Evolutionary conservation across 2,888 invertebrate genomes (phyloP), one percentile per base, ranked within the genome.

Genomic region (Caenorhabditis becei): DNA sequence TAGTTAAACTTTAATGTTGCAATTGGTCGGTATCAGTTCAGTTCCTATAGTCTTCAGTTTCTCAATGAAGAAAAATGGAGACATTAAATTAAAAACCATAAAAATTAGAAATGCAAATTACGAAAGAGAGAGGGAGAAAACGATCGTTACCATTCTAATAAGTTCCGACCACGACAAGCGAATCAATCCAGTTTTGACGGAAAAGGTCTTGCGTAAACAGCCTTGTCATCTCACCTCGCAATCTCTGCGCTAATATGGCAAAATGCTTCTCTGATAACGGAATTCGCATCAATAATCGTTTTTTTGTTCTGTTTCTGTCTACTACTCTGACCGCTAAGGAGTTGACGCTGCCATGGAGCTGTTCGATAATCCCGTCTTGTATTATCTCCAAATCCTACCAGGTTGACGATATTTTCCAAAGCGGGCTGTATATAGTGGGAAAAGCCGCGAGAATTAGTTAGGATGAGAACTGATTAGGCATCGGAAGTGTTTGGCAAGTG

Each of bases 301-400:
- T 75, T 75, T 66, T 75, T 51, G 66, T 74, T 61, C 61, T 75
- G 75, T 75, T 74, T 61, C 61, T 75, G 75, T 75, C 66, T 75
- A 66, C 66, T 53, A 66, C 67, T 75, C 44, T 32, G 41, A 35
- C 32, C 47, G 62, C 37, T 26, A 23, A 20, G 24, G 35, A 24
- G 11, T 20, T 26, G 28, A 16, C 23, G 11, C 54, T 77, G 14
- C 44, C 10, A 66, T 79, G 67, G 79, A 79, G 72, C 67, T 51
- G 54, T 63, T 56, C 44, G 80, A 80, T 67, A 80, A 80, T 80
- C 80, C 80, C 2, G 69, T 56, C 1, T 10, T 51, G 59, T 67
- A 80, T 80, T 80, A 80, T 69, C 74, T 80, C 0, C 80, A 80
- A 69, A 80, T 80, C 74, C 63, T 74, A 69, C 80, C 80, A 80